These are phyloP conservation scores for Scolopax mira DNA, from an alignment of 2,113 vertebrate genomes.

Conservation along the genomic window DNA sequence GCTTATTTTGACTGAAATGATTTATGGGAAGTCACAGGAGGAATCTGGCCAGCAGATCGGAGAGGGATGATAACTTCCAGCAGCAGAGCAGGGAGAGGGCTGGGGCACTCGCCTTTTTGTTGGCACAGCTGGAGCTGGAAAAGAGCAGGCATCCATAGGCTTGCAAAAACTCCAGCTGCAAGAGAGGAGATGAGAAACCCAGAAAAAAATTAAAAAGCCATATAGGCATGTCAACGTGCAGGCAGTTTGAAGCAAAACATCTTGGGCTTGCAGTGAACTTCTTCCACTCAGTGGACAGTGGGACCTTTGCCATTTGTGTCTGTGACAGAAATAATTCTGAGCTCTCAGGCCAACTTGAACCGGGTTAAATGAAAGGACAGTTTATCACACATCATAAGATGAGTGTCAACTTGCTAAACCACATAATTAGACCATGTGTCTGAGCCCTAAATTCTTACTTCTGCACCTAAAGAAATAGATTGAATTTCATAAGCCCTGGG, in stretches of 20 bases:
- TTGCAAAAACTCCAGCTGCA: background rate
- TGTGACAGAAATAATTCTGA: background rate
- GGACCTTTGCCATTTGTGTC: background rate
- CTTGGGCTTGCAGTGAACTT: background rate
- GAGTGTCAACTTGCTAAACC: conserved; percentile 23
- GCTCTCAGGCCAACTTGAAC: background rate
- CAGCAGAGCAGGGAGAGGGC: background rate
- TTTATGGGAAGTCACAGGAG: background rate
- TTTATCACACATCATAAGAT: conserved; percentile 26
- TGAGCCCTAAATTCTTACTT: background rate
- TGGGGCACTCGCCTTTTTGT: background rate
- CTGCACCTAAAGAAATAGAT: conserved; percentile 54
- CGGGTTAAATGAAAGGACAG: background rate
- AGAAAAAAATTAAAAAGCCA: background rate
- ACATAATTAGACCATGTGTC: background rate
- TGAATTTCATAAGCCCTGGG: conserved; percentile 26
- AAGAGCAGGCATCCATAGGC: background rate
- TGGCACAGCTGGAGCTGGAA: conserved; percentile 26
- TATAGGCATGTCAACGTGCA: background rate
- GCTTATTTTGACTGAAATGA: background rate
- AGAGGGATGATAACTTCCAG: background rate
- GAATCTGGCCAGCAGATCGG: background rate
- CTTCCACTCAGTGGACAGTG: background rate
- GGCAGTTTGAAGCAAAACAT: conserved; percentile 1
- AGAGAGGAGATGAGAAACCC: background rate